Conservation (phyloP, 2,113 vertebrate genomes). For the Hippocampus guttulatus region DNA sequence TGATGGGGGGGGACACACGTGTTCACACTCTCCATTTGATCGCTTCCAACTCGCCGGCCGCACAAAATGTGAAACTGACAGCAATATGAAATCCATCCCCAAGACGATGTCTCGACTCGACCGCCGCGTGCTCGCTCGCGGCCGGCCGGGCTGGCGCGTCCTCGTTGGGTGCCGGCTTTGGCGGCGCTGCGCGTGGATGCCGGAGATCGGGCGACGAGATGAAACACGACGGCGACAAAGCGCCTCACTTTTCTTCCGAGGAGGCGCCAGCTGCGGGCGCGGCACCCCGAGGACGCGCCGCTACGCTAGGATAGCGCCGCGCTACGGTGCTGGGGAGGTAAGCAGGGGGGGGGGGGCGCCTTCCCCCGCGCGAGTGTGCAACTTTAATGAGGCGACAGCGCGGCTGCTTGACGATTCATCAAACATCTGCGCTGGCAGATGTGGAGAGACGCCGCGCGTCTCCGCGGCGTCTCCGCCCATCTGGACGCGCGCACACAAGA, state of each 20-base stretch:
- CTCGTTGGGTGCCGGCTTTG: neutral
- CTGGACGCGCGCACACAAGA: constrained; percentile 75
- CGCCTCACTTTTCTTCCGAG: constrained; percentile 64
- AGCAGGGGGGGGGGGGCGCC: constrained; percentile 26
- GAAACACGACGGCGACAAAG: constrained; percentile 72
- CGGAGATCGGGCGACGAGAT: constrained; percentile 28
- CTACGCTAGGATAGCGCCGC: constrained; percentile 41
- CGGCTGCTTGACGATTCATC: constrained; percentile 75
- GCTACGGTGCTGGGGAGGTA: constrained; percentile 42
- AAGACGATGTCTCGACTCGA: neutral
- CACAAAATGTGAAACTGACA: too few relatives aligned
- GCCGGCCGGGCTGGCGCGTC: neutral
- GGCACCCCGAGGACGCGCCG: constrained; percentile 55
- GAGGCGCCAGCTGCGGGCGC: constrained; percentile 68
- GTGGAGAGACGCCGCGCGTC: constrained; percentile 72
- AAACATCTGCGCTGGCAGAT: constrained; percentile 80
- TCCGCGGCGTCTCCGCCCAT: constrained; percentile 80
- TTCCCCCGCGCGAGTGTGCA: constrained; percentile 66
- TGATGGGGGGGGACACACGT: too few relatives aligned
- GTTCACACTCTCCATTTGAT: too few relatives aligned
- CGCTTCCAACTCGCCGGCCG: too few relatives aligned
- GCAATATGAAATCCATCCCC: too few relatives aligned
- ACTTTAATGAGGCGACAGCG: constrained; percentile 79
- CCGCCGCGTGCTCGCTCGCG: neutral
- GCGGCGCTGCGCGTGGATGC: too few relatives aligned